Evolutionary conservation across 23 tunicate genomes (phyloP), one percentile per base, ranked within the genome.

Genomic region (Corella eumyota): DNA sequence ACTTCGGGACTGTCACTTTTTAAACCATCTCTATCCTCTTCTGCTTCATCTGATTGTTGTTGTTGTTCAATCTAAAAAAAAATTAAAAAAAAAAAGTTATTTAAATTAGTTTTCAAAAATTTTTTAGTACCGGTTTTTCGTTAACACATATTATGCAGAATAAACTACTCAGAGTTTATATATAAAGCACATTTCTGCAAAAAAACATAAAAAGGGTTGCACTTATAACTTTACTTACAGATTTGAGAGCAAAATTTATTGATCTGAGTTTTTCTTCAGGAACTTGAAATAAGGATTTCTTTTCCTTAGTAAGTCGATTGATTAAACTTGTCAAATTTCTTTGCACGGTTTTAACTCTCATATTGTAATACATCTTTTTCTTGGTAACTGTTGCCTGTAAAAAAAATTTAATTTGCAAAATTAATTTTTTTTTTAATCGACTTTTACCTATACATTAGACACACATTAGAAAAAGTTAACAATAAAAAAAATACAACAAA

Each of bases 361-460:
- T 88, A 44, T 88, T 72, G 68, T 88, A 88, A 34, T 88, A 88
- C 96, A 88, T 78, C 51, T 78, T 78, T 37, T 78, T 78, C 45
- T 88, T 78, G 6, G 53, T 62, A n/a, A 88, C 88, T 53, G 81
- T 79, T 17, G 88, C 73, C 88, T 88, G 63, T 15, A 19, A 7
- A 13, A 34, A 32, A 27, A 63, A 11, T 6, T 11, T 24, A 29
- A 54, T 15, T n/a, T n/a, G n/a, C n/a, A n/a, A n/a, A n/a, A n/a
- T n/a, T n/a, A n/a, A n/a, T n/a, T n/a, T n/a, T n/a, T n/a, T n/a
- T n/a, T n/a, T n/a, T n/a, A n/a, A n/a, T n/a, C n/a, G n/a, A n/a
- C n/a, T n/a, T n/a, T n/a, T n/a, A 17, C 68, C 15, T 11, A 40
- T 40, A 40, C 15, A 40, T 40, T 40, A 40, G 13, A 40, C 15